Evolutionary conservation across 2,888 invertebrate species (phyloP).

Genomic region (Lasioglossum oenotherae): DNA sequence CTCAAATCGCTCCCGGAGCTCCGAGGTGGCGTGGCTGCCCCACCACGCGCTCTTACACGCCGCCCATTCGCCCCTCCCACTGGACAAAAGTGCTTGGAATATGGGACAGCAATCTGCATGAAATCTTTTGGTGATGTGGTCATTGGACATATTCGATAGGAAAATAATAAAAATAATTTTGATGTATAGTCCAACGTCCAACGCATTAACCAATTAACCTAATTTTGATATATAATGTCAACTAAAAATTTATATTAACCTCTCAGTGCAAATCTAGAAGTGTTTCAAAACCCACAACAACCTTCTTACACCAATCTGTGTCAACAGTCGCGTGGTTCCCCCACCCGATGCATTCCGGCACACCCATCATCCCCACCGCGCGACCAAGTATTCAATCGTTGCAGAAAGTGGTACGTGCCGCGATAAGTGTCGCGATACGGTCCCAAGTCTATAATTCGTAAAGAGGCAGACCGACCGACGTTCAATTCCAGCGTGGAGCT

Average conservation of each 20-base stretch:
- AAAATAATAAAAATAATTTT: too few relatives aligned
- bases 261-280: not conserved
- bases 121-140: not conserved
- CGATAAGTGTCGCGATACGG: conserved; percentile 11
- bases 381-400: not conserved
- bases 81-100: not conserved
- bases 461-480: not conserved
- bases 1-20: not conserved
- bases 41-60: not conserved
- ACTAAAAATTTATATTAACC: not conserved
- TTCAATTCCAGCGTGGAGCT: not conserved
- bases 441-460: not conserved
- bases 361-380: not conserved
- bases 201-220: too few relatives aligned
- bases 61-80: not conserved
- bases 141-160: too few relatives aligned
- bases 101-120: not conserved
- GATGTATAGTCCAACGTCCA: too few relatives aligned
- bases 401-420: not conserved
- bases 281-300: not conserved
- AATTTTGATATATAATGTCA: too few relatives aligned
- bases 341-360: not conserved
- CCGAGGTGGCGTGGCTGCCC: not conserved
- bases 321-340: not conserved
- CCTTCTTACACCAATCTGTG: not conserved